Evolutionary conservation across 2,888 invertebrate genomes (phyloP).

Genomic region (Loripinus fragilis): DNA sequence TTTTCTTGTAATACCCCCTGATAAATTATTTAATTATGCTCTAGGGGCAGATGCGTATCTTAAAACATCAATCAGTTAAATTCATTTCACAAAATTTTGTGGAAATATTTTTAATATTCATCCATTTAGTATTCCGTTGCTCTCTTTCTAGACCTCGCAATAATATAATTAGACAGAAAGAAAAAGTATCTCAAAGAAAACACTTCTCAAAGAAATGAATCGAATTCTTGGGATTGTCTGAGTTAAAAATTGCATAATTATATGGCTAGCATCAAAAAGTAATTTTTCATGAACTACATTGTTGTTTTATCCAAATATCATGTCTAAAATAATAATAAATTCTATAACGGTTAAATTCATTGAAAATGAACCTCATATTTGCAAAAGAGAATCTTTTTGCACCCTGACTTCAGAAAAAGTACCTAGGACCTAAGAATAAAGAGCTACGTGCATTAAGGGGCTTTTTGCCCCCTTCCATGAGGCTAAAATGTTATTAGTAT

Average conservation of each 20-base stretch:
- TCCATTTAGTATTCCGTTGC: conserved; percentile 4
- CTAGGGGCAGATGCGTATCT: conserved; percentile 38
- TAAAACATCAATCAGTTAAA: conserved; percentile 15
- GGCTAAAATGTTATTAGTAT: too few species aligned
- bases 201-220: neutral
- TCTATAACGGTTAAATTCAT: too few species aligned
- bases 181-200: neutral
- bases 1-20: conserved; percentile 33
- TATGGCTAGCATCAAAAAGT: conserved; percentile 1
- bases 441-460: too few species aligned
- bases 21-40: conserved; percentile 44
- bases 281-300: neutral
- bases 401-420: too few species aligned
- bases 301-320: neutral
- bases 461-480: too few species aligned
- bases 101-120: conserved; percentile 7
- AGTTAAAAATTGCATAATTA: conserved; percentile 6
- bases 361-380: neutral
- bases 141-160: conserved; percentile 7
- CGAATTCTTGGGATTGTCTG: neutral
- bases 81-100: conserved; percentile 2
- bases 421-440: too few species aligned
- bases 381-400: neutral
- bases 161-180: conserved; percentile 4
- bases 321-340: too few species aligned